phyloP scores from a whole-genome alignment of 2,113 vertebrate species.

The Turnix velox region DNA sequence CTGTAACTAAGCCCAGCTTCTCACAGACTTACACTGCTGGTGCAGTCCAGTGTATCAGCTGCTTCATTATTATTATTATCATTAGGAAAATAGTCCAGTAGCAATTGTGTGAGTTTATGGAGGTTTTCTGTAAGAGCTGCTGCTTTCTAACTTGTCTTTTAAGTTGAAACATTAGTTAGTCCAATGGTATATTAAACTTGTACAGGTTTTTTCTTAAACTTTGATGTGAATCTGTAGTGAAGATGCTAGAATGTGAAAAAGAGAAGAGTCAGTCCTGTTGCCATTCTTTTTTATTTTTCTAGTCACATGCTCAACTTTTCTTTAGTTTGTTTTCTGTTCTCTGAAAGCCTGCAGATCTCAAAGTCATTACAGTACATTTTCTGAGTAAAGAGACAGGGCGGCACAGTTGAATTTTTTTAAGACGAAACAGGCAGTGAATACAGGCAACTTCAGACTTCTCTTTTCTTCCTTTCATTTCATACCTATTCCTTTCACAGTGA shows the following conservation, averaged over 20 bases:
- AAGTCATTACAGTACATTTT: not conserved
- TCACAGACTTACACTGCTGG: accelerated
- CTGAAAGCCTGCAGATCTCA: not conserved
- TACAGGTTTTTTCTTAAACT: not conserved
- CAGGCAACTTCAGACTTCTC: not conserved
- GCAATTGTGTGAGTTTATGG: not conserved
- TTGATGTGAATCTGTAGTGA: not conserved
- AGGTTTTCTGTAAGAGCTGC: not conserved
- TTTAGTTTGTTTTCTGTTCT: not conserved
- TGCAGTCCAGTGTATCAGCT: not conserved
- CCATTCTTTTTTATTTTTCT: not conserved
- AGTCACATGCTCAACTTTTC: not conserved
- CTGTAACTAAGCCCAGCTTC: not conserved
- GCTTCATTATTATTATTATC: no score
- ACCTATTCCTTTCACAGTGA: no score
- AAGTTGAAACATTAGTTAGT: not conserved
- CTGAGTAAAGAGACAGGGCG: not conserved
- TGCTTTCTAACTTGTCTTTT: not conserved
- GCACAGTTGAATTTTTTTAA: not conserved
- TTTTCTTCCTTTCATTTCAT: not conserved
- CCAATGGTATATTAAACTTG: not conserved
- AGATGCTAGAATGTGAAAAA: not conserved
- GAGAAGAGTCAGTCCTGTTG: not conserved
- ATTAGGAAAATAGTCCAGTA: not conserved
- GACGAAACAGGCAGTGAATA: not conserved